Evolutionary conservation across 2,113 vertebrate species (phyloP).

Genomic region (Coptodon bakossiorum): DNA sequence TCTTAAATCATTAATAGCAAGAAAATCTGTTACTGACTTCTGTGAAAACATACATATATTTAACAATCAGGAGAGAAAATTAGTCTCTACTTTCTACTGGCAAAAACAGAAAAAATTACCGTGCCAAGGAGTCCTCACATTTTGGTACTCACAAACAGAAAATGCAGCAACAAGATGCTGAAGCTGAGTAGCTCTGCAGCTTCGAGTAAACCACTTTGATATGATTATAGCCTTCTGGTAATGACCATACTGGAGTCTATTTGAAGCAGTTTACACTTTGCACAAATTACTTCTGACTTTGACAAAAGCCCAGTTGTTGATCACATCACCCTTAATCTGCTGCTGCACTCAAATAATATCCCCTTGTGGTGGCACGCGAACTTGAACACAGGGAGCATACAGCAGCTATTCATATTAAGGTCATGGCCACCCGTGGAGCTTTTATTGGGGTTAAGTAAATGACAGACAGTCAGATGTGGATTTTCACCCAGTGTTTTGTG

Average conservation of each 20-base stretch:
- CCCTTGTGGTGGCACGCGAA: neutral
- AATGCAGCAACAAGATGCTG: neutral
- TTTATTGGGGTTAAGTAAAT: conserved; percentile 62
- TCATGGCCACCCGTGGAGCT: conserved; percentile 14
- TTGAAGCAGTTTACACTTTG: neutral
- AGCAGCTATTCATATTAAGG: conserved; percentile 43
- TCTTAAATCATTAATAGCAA: neutral
- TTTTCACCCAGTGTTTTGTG: neutral
- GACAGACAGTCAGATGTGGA: conserved; percentile 37
- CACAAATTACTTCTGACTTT: neutral
- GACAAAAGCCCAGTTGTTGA: neutral
- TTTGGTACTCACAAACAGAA: neutral
- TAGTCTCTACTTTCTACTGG: neutral
- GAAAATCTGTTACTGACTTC: neutral
- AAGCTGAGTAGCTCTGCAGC: neutral
- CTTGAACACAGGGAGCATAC: neutral
- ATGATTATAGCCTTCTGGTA: neutral
- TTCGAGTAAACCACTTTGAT: neutral
- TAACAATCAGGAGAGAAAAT: neutral
- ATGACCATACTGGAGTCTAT: neutral
- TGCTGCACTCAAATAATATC: neutral
- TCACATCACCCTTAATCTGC: conserved; percentile 26
- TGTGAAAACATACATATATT: neutral
- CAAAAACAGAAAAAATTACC: neutral
- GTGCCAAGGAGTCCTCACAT: neutral